A percentile compares a stretch with the other conserved stretches of the same genome.
Evolutionary conservation across 2,797 vertebrate species (phyloP).

Genomic region (Liasis olivaceus): DNA sequence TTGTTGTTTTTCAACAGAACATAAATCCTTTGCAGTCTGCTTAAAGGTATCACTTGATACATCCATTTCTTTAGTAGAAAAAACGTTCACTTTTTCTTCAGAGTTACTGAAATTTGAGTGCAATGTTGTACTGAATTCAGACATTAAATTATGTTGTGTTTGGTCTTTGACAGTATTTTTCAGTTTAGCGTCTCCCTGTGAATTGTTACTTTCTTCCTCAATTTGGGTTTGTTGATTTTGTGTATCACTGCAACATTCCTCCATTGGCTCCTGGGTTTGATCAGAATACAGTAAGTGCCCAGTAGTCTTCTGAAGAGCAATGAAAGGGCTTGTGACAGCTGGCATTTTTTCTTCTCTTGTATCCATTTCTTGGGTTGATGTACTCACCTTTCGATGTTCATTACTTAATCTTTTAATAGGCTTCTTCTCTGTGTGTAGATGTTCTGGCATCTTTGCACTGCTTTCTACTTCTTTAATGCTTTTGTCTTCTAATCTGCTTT

Average conservation of each 20-base stretch:
- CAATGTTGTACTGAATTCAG: conserved; percentile 43
- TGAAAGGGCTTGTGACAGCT: conserved; percentile 10
- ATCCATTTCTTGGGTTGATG: conserved; percentile 55
- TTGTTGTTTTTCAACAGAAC: conserved; percentile 42
- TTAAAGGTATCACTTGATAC: conserved; percentile 52
- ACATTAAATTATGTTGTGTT: conserved; percentile 20
- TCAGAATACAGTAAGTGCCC: conserved; percentile 29
- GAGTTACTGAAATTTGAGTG: conserved; percentile 41
- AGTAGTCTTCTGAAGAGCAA: conserved; percentile 51
- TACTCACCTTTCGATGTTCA: conserved; percentile 69
- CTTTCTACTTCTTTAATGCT: conserved; percentile 75
- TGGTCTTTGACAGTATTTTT: conserved; percentile 58
- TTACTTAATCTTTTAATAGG: conserved; percentile 65
- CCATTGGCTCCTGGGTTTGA: conserved; percentile 61
- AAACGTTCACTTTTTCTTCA: conserved; percentile 62
- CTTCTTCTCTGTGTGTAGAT: conserved; percentile 75
- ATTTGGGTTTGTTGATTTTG: conserved; percentile 22
- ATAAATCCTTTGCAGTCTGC: conserved; percentile 50
- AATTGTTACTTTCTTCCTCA: conserved; percentile 47
- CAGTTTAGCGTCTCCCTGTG: conserved; percentile 42
- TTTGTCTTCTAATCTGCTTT: conserved; percentile 77
- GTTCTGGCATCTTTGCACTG: conserved; percentile 67
- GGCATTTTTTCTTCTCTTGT: conserved; percentile 65
- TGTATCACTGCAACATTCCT: conserved; percentile 37
- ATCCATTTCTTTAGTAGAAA: conserved; percentile 55